Evolutionary conservation across 2,113 vertebrate genomes (phyloP).

Genomic region (Syngnathus typhle): DNA sequence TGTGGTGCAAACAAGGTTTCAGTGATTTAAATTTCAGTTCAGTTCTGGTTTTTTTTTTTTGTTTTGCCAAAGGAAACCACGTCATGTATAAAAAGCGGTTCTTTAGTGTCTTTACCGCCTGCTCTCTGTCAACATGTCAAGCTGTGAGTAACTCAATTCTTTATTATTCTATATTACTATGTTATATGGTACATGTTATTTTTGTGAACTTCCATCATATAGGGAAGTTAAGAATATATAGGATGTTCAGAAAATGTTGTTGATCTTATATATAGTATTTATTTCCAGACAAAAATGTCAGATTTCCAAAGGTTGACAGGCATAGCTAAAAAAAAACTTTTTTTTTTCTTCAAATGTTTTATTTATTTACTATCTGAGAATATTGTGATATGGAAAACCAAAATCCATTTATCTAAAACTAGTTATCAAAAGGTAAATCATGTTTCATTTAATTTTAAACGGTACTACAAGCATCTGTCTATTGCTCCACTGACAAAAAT

Average conservation of each 20-base stretch:
- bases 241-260: neutral
- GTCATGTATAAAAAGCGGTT: slow-evolving; percentile 7
- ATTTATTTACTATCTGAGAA: too few species aligned
- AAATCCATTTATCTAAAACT: neutral
- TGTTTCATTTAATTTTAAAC: neutral
- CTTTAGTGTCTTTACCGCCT: slow-evolving; percentile 11
- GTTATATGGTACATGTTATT: neutral
- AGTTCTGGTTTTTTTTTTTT: slow-evolving; percentile 2
- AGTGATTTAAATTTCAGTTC: too few species aligned
- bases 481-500: neutral
- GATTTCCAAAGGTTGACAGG: too few species aligned
- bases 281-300: neutral
- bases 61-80: slow-evolving; percentile 39
- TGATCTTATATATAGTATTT: neutral
- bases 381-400: neutral
- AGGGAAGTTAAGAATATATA: neutral
- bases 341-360: too few species aligned
- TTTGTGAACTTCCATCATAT: neutral
- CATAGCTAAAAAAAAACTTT: too few species aligned
- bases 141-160: slow-evolving; percentile 40
- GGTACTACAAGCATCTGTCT: neutral
- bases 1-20: neutral
- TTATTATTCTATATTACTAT: neutral
- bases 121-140: slow-evolving; percentile 36
- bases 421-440: neutral